Conservation (phyloP, 2,797 vertebrate genomes). For the Coreius guichenoti region DNA sequence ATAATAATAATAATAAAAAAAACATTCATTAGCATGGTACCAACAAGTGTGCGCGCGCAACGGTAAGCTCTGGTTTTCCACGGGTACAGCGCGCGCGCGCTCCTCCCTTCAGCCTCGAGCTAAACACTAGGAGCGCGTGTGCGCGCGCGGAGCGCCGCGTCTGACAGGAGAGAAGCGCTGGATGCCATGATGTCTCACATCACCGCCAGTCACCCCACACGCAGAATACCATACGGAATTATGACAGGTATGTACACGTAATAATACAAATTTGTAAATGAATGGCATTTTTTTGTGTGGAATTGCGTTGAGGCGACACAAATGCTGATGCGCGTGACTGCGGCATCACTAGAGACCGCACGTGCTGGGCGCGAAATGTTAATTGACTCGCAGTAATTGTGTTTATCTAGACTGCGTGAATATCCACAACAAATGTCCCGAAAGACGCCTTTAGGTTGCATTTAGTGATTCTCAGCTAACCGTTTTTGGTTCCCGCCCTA, state of each 20-base stretch:
- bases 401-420: neutral
- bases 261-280: neutral
- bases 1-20: neutral
- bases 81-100: constrained; percentile 38
- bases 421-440: neutral
- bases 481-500: constrained; percentile 1
- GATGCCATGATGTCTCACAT: constrained; percentile 25
- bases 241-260: constrained; percentile 24
- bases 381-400: constrained; percentile 1
- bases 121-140: constrained; percentile 5
- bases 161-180: constrained; percentile 10
- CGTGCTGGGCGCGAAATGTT: constrained; percentile 48
- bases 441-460: neutral
- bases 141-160: constrained; percentile 18
- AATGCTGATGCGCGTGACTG: constrained; percentile 34
- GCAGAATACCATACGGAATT: neutral
- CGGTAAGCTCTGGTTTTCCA: constrained; percentile 67
- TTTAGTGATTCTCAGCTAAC: neutral
- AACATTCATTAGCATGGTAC: neutral
- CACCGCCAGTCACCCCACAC: neutral
- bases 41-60: constrained; percentile 55
- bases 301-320: neutral
- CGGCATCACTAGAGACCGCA: constrained; percentile 58
- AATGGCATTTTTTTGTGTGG: neutral
- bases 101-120: constrained; percentile 57